Evolutionary conservation across 2,888 invertebrate species (phyloP), one percentile per base, ranked within the genome.

Genomic region (Zygothrica quintamaculata): DNA sequence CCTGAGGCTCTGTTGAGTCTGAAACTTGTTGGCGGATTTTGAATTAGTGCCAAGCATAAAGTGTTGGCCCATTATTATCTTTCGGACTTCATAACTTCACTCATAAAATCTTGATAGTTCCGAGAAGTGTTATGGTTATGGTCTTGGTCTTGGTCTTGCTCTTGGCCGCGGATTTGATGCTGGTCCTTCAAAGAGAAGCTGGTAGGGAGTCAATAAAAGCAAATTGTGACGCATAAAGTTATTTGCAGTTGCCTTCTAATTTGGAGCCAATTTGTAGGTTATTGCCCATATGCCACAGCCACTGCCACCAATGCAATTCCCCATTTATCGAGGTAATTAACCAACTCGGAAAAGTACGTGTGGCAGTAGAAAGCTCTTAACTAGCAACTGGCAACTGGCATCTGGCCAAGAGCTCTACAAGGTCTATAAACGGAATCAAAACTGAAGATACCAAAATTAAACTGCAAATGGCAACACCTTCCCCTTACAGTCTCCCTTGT

Each of bases 21-120:
- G 18, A 22, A 22, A 74, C 60, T 74, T 60, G 68, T 65, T 77
- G 81, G 52, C 58, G 74, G 62, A 77, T 84, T 79, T 86, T 88
- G 88, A 86, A 77, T 87, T 74, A 81, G 84, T 87, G 89, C 89
- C 89, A 88, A 89, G 76, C 78, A 82, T 79, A 82, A 22, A 90
- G 90, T 90, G 90, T 89, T 89, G 88, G 87, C 80, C 80, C 85
- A 90, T 90, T 89, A 90, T 90, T 89, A 90, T 90, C 88, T 80
- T 82, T 87, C 81, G 79, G 88, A 89, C 87, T 90, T 90, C 86
- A 90, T 90, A 89, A 88, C 84, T 89, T 71, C 47, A 53, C 64
- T 65, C 81, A 65, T 75, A 77, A 80, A 77, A 64, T 81, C 65
- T 75, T 73, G 78, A 79, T 75, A 69, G 82, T 59, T 62, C 34